A percentile compares a stretch with the other conserved stretches of the same genome.
These are phyloP conservation scores for Eulithis prunata DNA, from an alignment of 2,888 invertebrate species.

Conservation along the genomic window DNA sequence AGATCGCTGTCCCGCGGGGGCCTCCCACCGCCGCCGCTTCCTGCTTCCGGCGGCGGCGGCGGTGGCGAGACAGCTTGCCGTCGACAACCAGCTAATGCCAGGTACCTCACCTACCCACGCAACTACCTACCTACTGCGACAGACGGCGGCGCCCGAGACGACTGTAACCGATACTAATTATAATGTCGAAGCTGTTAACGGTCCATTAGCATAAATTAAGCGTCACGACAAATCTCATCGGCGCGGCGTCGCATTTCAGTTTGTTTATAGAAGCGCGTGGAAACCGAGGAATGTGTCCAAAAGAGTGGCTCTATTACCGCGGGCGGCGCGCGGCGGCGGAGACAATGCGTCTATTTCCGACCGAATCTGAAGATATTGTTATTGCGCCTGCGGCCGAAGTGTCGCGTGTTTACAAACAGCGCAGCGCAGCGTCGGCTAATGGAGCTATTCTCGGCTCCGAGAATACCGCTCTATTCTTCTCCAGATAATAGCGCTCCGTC, in stretches of 20 bases:
- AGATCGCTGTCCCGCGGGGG: conserved; percentile 17
- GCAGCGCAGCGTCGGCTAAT: conserved; percentile 55
- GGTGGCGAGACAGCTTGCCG: background rate
- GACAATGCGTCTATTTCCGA: conserved; percentile 50
- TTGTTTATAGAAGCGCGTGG: conserved; percentile 59
- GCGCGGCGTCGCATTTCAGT: conserved; percentile 53
- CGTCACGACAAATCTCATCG: conserved; percentile 67
- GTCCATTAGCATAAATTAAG: conserved; percentile 77
- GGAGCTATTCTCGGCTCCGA: conserved; percentile 63
- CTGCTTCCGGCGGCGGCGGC: conserved; percentile 16
- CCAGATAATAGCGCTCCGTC: conserved; percentile 31
- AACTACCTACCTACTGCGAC: too few relatives aligned
- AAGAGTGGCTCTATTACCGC: conserved; percentile 34
- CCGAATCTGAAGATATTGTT: conserved; percentile 19
- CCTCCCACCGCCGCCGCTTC: conserved; percentile 15
- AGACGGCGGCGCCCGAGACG: conserved; percentile 3
- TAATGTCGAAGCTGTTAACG: conserved; percentile 66
- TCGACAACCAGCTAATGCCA: too few relatives aligned
- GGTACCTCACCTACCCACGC: too few relatives aligned
- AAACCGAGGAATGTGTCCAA: conserved; percentile 60
- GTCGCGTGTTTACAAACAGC: conserved; percentile 71
- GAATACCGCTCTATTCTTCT: conserved; percentile 42
- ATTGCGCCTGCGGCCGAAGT: conserved; percentile 36
- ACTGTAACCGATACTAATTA: conserved; percentile 56
- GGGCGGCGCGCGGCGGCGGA: conserved; percentile 39